Base-by-base conservation (phyloP, 2,797 vertebrate species). In the Lagocephalus sceleratus region DNA sequence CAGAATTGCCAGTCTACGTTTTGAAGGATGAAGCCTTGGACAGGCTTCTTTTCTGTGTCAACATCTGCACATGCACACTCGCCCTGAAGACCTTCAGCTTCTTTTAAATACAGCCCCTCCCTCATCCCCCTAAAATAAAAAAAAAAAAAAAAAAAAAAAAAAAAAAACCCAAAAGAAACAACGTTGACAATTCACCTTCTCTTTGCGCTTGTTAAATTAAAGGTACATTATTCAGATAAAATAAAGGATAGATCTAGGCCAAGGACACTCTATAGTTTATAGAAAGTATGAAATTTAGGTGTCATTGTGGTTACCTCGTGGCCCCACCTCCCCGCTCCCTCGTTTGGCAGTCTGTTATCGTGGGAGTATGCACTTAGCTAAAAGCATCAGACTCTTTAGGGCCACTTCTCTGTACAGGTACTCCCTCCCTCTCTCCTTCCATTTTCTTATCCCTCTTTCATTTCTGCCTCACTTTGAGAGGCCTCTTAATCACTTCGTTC, bases 401-500 rank as follows among this genome's bases (percentile, higher is more conserved):
- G 73, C 81, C 80, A 85, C 68, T 75, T 64, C 62, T 77, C 67
- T 52, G 76, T 78, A 79, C 81, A 81, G 84, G 78, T 88, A 83
- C 77, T 76, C 74, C 67, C 76, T 79, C 71, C 72, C 72, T 76
- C 72, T 67, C 49, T 47, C 47, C 64, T 62, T 70, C 71, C 71
- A 83, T 82, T 81, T 76, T 85, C 78, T 82, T 77, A 85, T 82
- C 78, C 66, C 81, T 73, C 79, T 79, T 74, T 85, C 80, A 76
- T 82, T 80, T 78, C 83, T 84, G 73, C 81, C 83, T 81, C 76
- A 85, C 85, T 86, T 82, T 79, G 81, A 86, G 81, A 87, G 86
- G 82, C 81, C 78, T 85, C 85, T 85, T 90, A 89, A 90, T 90
- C 85, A 87, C 85, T 82, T 86, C 78, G 78, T 87, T 90, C 87